Conservation (phyloP, 2,113 vertebrate species). For the Dermatemys mawii region DNA sequence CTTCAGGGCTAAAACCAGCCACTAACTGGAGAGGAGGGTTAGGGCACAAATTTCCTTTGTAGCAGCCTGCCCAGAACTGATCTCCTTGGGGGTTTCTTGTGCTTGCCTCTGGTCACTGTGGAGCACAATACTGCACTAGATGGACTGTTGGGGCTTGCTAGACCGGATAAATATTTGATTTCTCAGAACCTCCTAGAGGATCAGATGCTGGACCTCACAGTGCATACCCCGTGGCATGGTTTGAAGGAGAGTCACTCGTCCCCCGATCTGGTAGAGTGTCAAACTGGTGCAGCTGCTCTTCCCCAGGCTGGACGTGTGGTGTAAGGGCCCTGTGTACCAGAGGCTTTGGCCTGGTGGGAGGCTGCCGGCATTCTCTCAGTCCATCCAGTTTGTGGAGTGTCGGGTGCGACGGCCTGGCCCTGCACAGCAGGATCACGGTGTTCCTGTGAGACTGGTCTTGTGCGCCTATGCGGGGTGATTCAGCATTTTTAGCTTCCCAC, state of each 20-base stretch:
- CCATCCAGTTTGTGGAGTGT: neutral
- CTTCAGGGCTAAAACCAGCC: neutral
- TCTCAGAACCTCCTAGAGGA: neutral
- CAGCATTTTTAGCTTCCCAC: no score
- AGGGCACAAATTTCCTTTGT: rapidly evolving
- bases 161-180: neutral
- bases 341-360: neutral
- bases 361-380: neutral
- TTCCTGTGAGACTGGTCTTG: neutral
- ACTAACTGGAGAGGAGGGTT: rapidly evolving
- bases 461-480: rapidly evolving
- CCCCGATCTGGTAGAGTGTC: neutral
- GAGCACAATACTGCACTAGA: no score
- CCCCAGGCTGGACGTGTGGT: neutral
- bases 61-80: neutral
- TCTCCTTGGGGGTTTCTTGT: neutral
- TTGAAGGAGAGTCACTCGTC: neutral
- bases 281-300: neutral
- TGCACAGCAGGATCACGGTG: rapidly evolving
- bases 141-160: neutral
- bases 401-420: neutral
- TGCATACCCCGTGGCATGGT: neutral
- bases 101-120: neutral
- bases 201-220: neutral
- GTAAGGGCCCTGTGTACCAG: neutral